Percentiles rank a stretch among this genome's conserved stretches.
These are phyloP conservation scores for Acanthornis magna DNA, from an alignment of 2,797 vertebrate species.

Conservation along the genomic window DNA sequence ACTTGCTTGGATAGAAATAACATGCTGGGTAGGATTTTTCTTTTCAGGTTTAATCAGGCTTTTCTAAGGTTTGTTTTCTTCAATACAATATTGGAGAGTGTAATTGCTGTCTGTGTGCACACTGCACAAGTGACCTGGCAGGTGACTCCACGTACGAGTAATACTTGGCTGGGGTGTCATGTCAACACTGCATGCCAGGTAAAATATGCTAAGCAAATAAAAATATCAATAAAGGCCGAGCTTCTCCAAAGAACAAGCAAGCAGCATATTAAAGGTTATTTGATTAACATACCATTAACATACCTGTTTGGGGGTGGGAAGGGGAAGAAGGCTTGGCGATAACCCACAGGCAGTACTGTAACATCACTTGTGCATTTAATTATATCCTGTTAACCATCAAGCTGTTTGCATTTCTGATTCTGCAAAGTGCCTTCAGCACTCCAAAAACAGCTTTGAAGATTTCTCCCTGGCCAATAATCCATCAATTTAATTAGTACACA, in stretches of 20 bases:
- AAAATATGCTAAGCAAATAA: neutral
- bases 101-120: neutral
- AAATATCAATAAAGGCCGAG: neutral
- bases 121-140: neutral
- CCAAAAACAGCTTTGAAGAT: conserved; percentile 9
- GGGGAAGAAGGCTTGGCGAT: neutral
- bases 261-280: neutral
- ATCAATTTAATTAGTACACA: conserved; percentile 24
- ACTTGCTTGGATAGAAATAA: neutral
- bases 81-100: neutral
- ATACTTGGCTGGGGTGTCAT: neutral
- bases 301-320: neutral
- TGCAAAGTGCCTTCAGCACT: neutral
- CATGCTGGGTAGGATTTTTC: neutral
- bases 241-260: neutral
- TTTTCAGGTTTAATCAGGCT: neutral
- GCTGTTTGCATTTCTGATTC: conserved; percentile 14
- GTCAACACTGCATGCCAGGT: neutral
- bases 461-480: conserved; percentile 10
- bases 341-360: neutral
- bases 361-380: conserved; percentile 8
- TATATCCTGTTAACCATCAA: neutral
- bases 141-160: neutral
- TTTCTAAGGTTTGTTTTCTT: too few relatives aligned
- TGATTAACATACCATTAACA: neutral